Evolutionary conservation across 35 echinoderm and acorn worm genomes (phyloP).

Genomic region (Holothuria glaberrima): DNA sequence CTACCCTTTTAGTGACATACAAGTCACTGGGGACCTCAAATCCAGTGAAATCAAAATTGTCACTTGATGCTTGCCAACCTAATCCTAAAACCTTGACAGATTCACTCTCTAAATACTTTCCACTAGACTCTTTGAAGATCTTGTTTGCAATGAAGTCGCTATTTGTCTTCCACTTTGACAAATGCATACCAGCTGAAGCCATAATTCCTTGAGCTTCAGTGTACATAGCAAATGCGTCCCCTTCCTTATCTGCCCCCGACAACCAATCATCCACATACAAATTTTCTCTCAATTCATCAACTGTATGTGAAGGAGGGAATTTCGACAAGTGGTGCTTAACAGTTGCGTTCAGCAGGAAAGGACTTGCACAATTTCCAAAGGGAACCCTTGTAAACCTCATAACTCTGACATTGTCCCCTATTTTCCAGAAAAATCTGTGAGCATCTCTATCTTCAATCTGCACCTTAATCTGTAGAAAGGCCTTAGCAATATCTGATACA

Average conservation of each 20-base stretch:
- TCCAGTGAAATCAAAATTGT: constrained; percentile 4
- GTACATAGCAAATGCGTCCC: not conserved
- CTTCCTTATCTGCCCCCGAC: not conserved
- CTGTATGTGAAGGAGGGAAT: not conserved
- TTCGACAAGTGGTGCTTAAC: not conserved
- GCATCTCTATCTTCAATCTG: not conserved
- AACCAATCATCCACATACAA: constrained; percentile 11
- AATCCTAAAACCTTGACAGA: not conserved
- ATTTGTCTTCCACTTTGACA: constrained; percentile 2
- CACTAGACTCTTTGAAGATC: not conserved
- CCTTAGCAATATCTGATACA: not conserved
- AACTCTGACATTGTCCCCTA: not conserved
- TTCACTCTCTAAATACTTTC: not conserved
- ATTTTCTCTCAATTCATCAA: not conserved
- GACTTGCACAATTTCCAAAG: not conserved
- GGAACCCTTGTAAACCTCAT: not conserved
- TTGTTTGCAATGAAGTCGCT: not conserved
- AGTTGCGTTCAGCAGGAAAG: not conserved
- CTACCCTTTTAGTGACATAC: constrained; percentile 26
- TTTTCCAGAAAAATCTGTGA: constrained; percentile 7
- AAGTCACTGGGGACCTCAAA: not conserved
- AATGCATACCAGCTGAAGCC: not conserved
- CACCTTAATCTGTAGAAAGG: not conserved
- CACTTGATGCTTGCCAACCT: not conserved
- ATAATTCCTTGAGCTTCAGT: not conserved